These are phyloP conservation scores for Patella caerulea DNA, from an alignment of 2,888 invertebrate genomes.

Conservation along the genomic window DNA sequence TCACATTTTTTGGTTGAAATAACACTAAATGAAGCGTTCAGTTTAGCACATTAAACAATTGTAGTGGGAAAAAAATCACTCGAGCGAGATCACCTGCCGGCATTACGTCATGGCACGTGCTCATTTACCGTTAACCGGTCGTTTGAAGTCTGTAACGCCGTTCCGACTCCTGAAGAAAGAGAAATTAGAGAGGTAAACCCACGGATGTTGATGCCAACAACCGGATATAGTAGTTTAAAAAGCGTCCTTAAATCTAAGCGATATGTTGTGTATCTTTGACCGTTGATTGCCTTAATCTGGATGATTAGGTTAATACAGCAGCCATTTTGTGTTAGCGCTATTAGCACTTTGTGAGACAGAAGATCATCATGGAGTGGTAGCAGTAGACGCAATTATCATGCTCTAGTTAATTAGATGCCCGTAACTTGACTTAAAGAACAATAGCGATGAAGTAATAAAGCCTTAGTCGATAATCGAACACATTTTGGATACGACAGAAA, in stretches of 20 bases:
- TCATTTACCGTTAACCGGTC: not conserved
- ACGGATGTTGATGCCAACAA: too few relatives aligned
- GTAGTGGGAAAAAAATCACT: too few relatives aligned
- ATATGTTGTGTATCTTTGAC: constrained; percentile 7
- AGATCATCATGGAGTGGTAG: not conserved
- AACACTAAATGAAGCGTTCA: too few relatives aligned
- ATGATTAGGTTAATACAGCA: constrained; percentile 3
- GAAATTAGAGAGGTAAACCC: not conserved
- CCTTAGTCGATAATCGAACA: too few relatives aligned
- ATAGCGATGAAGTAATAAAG: too few relatives aligned
- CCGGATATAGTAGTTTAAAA: not conserved
- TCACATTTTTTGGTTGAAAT: too few relatives aligned
- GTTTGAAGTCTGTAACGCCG: constrained; percentile 2
- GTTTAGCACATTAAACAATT: too few relatives aligned
- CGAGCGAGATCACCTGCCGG: not conserved
- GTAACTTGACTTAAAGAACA: not conserved
- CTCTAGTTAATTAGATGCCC: not conserved
- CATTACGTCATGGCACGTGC: constrained; percentile 3
- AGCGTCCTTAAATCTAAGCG: not conserved
- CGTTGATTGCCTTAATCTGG: constrained; percentile 6
- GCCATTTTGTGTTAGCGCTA: not conserved
- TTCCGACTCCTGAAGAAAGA: not conserved
- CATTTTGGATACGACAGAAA: too few relatives aligned
- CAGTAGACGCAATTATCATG: not conserved
- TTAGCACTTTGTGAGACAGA: not conserved